Evolutionary conservation across 1,140 invertebrate genomes (phyloP), one percentile per base, ranked within the genome.

Genomic region (Eurosta solidaginis): DNA sequence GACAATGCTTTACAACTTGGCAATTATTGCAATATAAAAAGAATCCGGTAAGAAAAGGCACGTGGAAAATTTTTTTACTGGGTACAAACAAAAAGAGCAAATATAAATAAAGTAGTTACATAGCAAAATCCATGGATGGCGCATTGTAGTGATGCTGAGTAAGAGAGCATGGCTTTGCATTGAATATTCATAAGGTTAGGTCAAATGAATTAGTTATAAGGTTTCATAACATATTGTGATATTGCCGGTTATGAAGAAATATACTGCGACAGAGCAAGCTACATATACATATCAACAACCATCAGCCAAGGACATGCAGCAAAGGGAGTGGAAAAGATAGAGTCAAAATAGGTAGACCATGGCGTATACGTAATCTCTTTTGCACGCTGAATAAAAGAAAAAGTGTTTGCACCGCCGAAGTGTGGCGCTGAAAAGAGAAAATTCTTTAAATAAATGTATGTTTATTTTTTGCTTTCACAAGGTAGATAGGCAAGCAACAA

Each of bases 151-250:
- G 36, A 17, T 20, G 74, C 22, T 47, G 25, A 50, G 42, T n/a
- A n/a, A 9, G 45, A 10, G 9, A n/a, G 9, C 1, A 75, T 47
- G 25, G 22, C 74, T 40, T 17, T 2, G 22, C 42, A 47, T 25
- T 47, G 44, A 75, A 75, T 75, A 75, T 75, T 75, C 74, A 75
- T 75, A 47, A 49, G 49, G 75, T 77, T 42, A 40, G 49, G 75
- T 52, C 75, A 54, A 25, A 77, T 77, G 49, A 50, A 77, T 77
- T 52, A 77, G 75, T 77, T 50, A 77, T 77, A 49, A 77, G 75
- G 47, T 49, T 49, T 14, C 36, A 54, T 52, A 77, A 47, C 49
- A 77, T 77, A 77, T 54, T 77, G 75, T 36, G 75, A 47, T 14
- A 22, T 50, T 50, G 42, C 74, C 74, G 59, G 59, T 68, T 68